Base-by-base conservation (phyloP, 2,113 vertebrate species). In the Cavia porcellus region DNA sequence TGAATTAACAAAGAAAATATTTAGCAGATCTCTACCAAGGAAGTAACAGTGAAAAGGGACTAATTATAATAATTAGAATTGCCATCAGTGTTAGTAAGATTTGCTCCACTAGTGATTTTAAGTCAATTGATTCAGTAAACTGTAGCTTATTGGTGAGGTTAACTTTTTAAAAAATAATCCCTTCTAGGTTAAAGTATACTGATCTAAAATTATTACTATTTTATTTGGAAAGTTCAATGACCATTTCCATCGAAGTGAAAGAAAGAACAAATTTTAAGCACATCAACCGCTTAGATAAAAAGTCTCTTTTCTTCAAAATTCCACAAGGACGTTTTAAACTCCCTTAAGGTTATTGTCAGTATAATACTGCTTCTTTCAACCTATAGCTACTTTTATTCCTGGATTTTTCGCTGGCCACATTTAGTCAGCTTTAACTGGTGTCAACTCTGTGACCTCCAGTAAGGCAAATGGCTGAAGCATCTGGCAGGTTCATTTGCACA, bases 401-500 rank as follows among this genome's bases (percentile, higher is more conserved):
- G 72, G 20, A n/a, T 70, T 87, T 96, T 89, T 97, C 57, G 45
- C 87, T 89, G 35, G 86, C 59, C 84, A 80, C 85, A 88, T 96
- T 98, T 97, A 98, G 96, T 95, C 77, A 92, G 70, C 89, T 98
- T 96, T 95, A 98, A 97, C 93, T 97, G 84, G 20, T 80, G 86
- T 97, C 96, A 97, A 81, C 89, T 95, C 87, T 57, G 91, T 98
- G 97, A 98, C 96, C 97, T 97, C 91, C 83, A 92, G 62, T 61
- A 30, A 96, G 72, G 91, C 25, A 94, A 97, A 95, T 92, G 94
- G 87, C 96, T 97, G 96, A 98, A 98, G 14, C 68, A 35, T 93
- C 72, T 98, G 98, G 90, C 19, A 64, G 97, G 77, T 98, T 99
- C 97, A 98, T 99, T 99, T 99, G 92, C 98, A 98, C 96, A 98